Base-by-base conservation (phyloP, 2,888 invertebrate species). In the Crocallis elinguaria region DNA sequence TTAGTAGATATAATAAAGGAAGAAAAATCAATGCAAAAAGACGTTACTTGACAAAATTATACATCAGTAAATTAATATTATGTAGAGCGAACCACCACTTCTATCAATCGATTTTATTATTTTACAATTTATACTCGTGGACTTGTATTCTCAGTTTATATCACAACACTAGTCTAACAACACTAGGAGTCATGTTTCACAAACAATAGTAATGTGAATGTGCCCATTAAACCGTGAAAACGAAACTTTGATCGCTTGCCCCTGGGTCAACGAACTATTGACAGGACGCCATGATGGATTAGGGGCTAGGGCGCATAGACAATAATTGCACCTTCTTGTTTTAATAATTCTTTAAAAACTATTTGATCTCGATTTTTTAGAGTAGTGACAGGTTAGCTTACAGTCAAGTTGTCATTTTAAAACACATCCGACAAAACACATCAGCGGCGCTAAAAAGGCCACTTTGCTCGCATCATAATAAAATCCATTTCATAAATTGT, bases 161-260 rank as follows among this genome's bases (percentile, higher is more conserved):
- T 29, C 16, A 3, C 11, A 12, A 13, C 21, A 9, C 36, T 42
- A 25, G 25, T 38, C 8, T 5, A n/a, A 14, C 17, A 85, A 85
- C 85, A 83, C 75, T 71, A 61, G 73, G 77, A 74, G 76, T 82
- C 82, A 68, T 74, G 80, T 87, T 80, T 75, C 83, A 80, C 79
- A 84, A 86, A 87, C 88, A 88, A 88, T 88, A 74, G 76, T 67
- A 74, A 77, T 69, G 87, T 79, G 82, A 86, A 86, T 71, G 87
- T 75, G 79, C 87, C 81, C 86, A 86, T 88, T 84, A 88, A 86
- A 77, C 73, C 69, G 67, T 75, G 80, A 79, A 84, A 84, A 84
- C 83, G 81, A 86, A 86, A 86, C 84, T 80, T 75, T 64, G 69
- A 72, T 74, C 52, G 69, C 73, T 71, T 69, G 72, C 63, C 60